Conservation (phyloP, 2,113 vertebrate genomes). For the Argyrosomus japonicus region DNA sequence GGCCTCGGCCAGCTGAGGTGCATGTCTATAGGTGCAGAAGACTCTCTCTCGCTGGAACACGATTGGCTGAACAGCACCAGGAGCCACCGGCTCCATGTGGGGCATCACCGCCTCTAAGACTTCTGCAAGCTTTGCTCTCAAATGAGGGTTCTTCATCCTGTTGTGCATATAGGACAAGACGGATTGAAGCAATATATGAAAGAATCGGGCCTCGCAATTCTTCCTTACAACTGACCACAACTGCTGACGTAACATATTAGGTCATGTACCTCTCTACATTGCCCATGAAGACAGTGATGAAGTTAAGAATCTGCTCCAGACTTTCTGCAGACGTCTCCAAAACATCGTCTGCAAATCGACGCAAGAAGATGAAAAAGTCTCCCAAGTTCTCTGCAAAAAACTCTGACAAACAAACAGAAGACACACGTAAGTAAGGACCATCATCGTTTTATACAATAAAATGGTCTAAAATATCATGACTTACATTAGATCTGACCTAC, state of each 20-base stretch:
- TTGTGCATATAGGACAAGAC: neutral
- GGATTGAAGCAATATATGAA: neutral
- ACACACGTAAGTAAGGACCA: slow-evolving; percentile 14
- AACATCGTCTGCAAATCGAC: slow-evolving; percentile 94
- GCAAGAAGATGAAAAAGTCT: slow-evolving; percentile 97
- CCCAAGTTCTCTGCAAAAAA: slow-evolving; percentile 98
- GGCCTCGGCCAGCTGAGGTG: slow-evolving; percentile 92
- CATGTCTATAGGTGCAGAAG: slow-evolving; percentile 91
- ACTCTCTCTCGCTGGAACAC: slow-evolving; percentile 94
- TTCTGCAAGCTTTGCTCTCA: slow-evolving; percentile 96
- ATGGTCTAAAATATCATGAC: neutral
- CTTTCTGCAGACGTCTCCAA: slow-evolving; percentile 93
- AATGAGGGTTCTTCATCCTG: slow-evolving; percentile 98
- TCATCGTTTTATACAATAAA: neutral
- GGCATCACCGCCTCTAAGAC: slow-evolving; percentile 99
- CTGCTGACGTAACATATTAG: neutral
- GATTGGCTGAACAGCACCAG: slow-evolving; percentile 86
- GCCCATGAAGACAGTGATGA: slow-evolving; percentile 96
- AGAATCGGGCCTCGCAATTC: no score
- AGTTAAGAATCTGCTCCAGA: slow-evolving; percentile 93
- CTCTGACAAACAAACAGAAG: slow-evolving; percentile 82
- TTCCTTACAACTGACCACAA: neutral
- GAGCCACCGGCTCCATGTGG: slow-evolving; percentile 89
- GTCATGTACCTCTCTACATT: slow-evolving; percentile 90
- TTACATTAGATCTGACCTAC: slow-evolving; percentile 76